phyloP scores from a whole-genome alignment of 2,797 vertebrate species.

The Onychomys torridus region DNA sequence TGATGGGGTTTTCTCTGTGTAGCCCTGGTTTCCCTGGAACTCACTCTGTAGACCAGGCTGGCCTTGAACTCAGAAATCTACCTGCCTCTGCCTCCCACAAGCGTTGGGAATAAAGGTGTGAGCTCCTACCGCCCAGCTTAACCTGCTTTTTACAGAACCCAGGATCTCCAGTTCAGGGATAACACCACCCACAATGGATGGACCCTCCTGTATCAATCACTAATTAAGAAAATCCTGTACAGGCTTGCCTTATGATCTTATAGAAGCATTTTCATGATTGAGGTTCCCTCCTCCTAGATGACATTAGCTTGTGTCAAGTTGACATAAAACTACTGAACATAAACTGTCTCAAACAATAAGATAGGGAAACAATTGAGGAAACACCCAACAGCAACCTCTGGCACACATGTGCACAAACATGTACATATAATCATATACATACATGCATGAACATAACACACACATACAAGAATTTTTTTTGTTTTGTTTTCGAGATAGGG shows the following conservation, averaged over 20 bases:
- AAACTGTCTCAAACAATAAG: neutral
- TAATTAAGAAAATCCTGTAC: neutral
- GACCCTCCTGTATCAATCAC: neutral
- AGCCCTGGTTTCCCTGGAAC: neutral
- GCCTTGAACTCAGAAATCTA: too few relatives aligned
- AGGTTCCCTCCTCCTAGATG: neutral
- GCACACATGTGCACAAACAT: neutral
- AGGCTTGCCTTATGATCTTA: neutral
- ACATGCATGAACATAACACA: neutral
- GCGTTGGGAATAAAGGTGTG: neutral
- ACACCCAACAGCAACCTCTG: neutral
- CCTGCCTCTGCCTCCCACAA: neutral
- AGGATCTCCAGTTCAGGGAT: neutral
- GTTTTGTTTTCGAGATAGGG: too few relatives aligned
- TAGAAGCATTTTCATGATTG: neutral
- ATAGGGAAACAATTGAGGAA: neutral
- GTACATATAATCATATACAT: neutral
- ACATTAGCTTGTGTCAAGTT: neutral
- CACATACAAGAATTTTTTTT: neutral
- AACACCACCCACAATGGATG: neutral
- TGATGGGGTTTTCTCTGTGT: neutral
- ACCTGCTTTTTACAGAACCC: neutral
- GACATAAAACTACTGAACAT: neutral
- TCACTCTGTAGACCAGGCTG: neutral
- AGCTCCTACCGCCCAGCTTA: neutral